Percentiles rank a stretch among this genome's conserved stretches.
These are phyloP conservation scores for Syrista parreyssii DNA, from an alignment of 2,888 invertebrate species.

Conservation along the genomic window DNA sequence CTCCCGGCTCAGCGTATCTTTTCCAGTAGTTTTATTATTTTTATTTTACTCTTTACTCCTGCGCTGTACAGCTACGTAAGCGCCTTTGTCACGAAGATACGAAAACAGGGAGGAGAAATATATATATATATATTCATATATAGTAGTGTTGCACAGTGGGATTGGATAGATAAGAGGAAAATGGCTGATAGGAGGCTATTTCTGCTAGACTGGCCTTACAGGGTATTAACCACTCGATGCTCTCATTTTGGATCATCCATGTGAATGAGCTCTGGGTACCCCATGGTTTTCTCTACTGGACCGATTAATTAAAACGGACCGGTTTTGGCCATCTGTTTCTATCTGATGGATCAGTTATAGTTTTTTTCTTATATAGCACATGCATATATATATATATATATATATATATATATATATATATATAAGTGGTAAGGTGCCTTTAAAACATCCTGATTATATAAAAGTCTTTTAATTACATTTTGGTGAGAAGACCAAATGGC, in stretches of 20 bases:
- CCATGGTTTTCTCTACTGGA: not conserved
- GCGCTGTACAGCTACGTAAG: conserved; percentile 14
- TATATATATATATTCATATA: not conserved
- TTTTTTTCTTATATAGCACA: not conserved
- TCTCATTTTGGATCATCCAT: not conserved
- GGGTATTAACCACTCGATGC: not conserved
- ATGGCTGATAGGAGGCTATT: not conserved
- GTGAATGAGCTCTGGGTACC: not conserved
- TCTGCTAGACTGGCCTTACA: not conserved
- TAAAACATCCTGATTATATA: not conserved
- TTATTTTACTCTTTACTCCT: conserved; percentile 2
- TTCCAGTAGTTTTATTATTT: conserved; percentile 11
- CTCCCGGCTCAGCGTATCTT: conserved; percentile 10
- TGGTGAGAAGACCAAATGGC: not conserved
- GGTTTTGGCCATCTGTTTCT: not conserved
- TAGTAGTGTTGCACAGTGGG: not conserved
- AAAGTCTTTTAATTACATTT: not conserved
- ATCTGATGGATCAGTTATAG: not conserved
- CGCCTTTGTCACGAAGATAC: not conserved
- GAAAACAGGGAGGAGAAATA: not conserved
- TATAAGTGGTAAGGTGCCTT: not conserved
- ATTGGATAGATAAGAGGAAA: not conserved
- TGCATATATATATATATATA: not conserved
- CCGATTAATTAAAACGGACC: not conserved
- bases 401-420: not conserved